Conservation (phyloP, 2,113 vertebrate species). For the Oceanodroma tethys region DNA sequence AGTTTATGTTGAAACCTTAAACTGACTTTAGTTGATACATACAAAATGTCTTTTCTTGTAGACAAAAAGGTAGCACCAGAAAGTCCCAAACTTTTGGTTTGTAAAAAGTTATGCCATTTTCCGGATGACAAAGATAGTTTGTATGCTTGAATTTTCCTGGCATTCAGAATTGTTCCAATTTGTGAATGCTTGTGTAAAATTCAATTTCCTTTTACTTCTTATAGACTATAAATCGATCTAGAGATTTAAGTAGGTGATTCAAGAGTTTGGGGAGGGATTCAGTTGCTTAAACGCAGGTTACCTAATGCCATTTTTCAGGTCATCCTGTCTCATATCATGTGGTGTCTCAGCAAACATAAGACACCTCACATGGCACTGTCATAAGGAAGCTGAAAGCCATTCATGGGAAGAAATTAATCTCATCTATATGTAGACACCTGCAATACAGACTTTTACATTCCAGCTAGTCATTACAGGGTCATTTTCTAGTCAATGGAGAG, state of each 20-base stretch:
- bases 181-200: not conserved
- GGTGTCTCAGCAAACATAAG: not conserved
- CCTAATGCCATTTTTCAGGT: not conserved
- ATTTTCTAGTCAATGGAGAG: constrained; percentile 26
- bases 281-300: not conserved
- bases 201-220: not conserved
- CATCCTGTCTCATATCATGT: not conserved
- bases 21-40: not conserved
- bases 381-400: not conserved
- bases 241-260: not conserved
- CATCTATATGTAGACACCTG: not conserved
- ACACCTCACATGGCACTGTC: not conserved
- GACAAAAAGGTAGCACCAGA: not conserved
- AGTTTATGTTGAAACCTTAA: not conserved
- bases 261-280: not conserved
- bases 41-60: not conserved
- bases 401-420: not conserved
- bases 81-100: not conserved
- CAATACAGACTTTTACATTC: not conserved
- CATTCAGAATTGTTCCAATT: not conserved
- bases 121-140: not conserved
- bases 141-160: not conserved
- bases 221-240: not conserved
- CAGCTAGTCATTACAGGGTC: not conserved
- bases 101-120: not conserved